Percentiles rank a stretch among this genome's conserved stretches.
phyloP scores from a whole-genome alignment of 2,113 vertebrate genomes.

The Aplodontia rufa region DNA sequence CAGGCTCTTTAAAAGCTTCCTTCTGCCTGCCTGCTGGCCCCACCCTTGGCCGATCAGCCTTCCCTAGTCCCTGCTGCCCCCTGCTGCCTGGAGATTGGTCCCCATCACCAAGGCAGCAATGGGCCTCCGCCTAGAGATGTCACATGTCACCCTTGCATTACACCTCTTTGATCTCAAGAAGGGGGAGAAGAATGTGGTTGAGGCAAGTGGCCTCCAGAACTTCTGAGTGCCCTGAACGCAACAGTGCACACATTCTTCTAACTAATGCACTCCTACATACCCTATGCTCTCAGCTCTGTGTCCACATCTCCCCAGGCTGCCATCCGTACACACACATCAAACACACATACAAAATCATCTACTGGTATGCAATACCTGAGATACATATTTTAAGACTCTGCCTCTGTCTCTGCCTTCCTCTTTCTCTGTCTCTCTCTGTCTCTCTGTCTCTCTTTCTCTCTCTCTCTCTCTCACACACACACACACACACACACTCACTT shows the following conservation, averaged over 20 bases:
- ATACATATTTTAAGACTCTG: not conserved
- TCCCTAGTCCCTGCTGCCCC: conserved; percentile 63
- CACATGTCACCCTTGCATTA: not conserved
- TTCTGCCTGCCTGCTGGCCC: conserved; percentile 26
- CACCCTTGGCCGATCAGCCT: not conserved
- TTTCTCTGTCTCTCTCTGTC: not conserved
- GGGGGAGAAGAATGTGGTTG: not conserved
- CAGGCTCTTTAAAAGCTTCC: conserved; percentile 67
- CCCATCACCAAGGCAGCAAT: not conserved
- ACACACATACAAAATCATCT: not conserved
- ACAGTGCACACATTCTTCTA: not conserved
- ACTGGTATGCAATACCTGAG: not conserved
- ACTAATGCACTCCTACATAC: not conserved
- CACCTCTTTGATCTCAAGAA: not conserved
- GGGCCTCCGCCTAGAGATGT: not conserved
- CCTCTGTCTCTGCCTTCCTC: not conserved
- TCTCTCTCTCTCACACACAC: not conserved
- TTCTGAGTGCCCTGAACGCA: not conserved
- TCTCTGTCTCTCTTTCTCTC: not conserved
- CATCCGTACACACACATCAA: not conserved
- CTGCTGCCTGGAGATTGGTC: conserved; percentile 63
- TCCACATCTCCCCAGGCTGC: not conserved
- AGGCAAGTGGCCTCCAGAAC: not conserved
- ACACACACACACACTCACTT: not conserved
- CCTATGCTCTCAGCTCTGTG: not conserved